phyloP scores from a whole-genome alignment of 2,888 invertebrate species.

The Eustalomyia histrio region DNA sequence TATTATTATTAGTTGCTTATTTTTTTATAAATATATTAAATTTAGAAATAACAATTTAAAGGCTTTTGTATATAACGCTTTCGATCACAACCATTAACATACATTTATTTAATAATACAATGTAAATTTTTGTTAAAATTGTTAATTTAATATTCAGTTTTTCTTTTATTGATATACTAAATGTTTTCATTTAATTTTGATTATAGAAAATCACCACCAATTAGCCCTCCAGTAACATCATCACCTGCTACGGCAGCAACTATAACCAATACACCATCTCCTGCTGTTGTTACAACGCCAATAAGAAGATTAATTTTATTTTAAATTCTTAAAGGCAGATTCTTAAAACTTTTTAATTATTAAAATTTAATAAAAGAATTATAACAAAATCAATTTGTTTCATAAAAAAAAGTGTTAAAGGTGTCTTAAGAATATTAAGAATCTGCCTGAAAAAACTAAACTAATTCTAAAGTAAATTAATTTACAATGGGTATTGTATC shows the following conservation, averaged over 20 bases:
- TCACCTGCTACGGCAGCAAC: slow-evolving; percentile 69
- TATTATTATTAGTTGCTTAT: too few relatives aligned
- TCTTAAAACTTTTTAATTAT: too few relatives aligned
- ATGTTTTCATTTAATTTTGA: neutral
- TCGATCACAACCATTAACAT: neutral
- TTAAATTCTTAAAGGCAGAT: too few relatives aligned
- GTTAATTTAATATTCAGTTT: neutral
- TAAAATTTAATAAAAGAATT: too few relatives aligned
- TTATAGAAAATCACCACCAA: slow-evolving; percentile 74
- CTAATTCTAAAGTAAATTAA: too few relatives aligned
- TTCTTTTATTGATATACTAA: neutral
- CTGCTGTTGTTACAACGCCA: slow-evolving; percentile 77
- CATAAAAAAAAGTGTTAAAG: too few relatives aligned
- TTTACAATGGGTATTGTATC: too few relatives aligned
- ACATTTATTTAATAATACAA: neutral
- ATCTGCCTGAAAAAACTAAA: too few relatives aligned
- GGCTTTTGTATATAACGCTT: neutral
- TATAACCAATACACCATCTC: slow-evolving; percentile 69
- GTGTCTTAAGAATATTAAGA: too few relatives aligned
- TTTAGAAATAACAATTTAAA: neutral
- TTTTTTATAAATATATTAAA: neutral
- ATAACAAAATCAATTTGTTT: too few relatives aligned
- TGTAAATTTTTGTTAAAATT: neutral
- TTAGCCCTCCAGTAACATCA: slow-evolving; percentile 70
- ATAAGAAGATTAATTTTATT: slow-evolving; percentile 80